Conservation (phyloP, 2,888 invertebrate genomes). For the Chydorus sphaericus region DNA sequence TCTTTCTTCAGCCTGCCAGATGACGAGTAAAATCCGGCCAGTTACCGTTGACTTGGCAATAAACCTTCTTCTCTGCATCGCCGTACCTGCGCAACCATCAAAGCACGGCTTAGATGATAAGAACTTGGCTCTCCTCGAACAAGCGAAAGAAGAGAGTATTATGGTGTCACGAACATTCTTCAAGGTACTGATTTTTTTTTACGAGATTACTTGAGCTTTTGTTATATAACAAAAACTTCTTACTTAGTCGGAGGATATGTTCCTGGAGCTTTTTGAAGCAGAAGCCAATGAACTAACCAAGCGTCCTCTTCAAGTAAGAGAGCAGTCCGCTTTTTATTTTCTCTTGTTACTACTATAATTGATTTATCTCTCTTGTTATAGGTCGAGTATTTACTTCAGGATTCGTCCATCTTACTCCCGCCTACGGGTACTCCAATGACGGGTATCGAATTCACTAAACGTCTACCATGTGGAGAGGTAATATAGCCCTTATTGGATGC, state of each 20-base stretch:
- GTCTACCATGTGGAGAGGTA: conserved; percentile 92
- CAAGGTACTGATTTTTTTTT: conserved; percentile 53
- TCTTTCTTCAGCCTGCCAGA: conserved; percentile 4
- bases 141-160: conserved; percentile 64
- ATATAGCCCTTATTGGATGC: too few species aligned
- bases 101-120: conserved; percentile 26
- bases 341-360: not conserved
- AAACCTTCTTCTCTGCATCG: conserved; percentile 55
- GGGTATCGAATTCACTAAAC: conserved; percentile 82
- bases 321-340: not conserved
- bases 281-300: conserved; percentile 90
- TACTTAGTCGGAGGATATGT: conserved; percentile 87
- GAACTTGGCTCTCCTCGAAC: conserved; percentile 47
- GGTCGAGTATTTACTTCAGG: conserved; percentile 93
- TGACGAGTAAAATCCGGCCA: conserved; percentile 60
- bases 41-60: conserved; percentile 82
- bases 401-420: conserved; percentile 82
- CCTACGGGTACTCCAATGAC: conserved; percentile 93
- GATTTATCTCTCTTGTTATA: conserved; percentile 34
- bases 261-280: conserved; percentile 96
- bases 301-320: conserved; percentile 38
- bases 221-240: too few species aligned
- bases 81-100: conserved; percentile 25
- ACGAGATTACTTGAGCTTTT: too few species aligned
- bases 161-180: conserved; percentile 77